Conservation (phyloP, 2,113 vertebrate species). For the Corvus moneduloides region DNA sequence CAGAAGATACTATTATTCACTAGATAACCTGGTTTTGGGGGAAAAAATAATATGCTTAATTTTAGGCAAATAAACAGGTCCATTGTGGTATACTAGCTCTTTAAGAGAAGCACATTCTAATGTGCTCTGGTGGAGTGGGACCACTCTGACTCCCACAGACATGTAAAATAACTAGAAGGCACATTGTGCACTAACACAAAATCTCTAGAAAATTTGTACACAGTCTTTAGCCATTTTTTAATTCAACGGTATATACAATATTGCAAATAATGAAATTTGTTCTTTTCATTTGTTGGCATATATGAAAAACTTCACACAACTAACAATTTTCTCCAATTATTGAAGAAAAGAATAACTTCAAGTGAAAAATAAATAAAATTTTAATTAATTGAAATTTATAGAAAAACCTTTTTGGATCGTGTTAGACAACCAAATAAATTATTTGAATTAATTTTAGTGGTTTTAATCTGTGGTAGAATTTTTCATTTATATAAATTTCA, state of each 20-base stretch:
- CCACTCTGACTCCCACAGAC: background rate
- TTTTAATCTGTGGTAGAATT: background rate
- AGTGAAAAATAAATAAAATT: background rate
- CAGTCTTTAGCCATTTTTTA: background rate
- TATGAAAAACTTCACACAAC: background rate
- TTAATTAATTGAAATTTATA: background rate
- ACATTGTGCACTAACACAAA: background rate
- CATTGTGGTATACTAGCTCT: fast-evolving
- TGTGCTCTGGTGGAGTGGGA: background rate
- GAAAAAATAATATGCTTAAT: background rate
- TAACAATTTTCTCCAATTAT: background rate
- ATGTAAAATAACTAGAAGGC: background rate
- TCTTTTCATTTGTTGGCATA: background rate
- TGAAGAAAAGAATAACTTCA: background rate
- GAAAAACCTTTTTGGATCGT: background rate
- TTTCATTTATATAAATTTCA: background rate
- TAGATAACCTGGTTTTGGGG: background rate
- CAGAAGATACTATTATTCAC: background rate
- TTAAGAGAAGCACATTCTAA: background rate
- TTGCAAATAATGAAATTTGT: background rate
- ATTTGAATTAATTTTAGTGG: background rate
- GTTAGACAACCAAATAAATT: background rate
- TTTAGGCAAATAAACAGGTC: background rate
- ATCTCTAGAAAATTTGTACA: background rate
- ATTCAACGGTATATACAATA: background rate